phyloP scores from a whole-genome alignment of 2,888 invertebrate genomes.

The Plusia festucae region DNA sequence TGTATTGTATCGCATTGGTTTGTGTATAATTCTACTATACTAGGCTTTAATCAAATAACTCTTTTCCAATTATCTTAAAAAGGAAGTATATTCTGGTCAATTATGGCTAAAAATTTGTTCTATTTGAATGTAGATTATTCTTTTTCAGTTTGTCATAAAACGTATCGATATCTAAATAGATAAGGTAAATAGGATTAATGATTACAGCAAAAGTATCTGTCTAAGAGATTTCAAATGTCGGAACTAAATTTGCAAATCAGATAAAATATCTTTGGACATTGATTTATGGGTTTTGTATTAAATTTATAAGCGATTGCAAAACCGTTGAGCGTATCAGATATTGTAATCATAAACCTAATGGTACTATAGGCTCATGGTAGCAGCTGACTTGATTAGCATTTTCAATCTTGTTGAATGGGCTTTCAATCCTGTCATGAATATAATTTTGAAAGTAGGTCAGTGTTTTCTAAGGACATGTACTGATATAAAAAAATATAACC shows the following conservation, averaged over 20 bases:
- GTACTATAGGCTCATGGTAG: neutral
- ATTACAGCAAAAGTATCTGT: neutral
- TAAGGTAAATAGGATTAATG: neutral
- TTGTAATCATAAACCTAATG: slow-evolving; percentile 24
- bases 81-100: no score
- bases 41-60: no score
- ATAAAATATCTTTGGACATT: slow-evolving; percentile 24
- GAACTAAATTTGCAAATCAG: slow-evolving; percentile 15
- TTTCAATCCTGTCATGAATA: slow-evolving; percentile 2
- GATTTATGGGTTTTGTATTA: slow-evolving; percentile 22
- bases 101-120: no score
- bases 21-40: no score
- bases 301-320: slow-evolving; percentile 20
- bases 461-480: neutral
- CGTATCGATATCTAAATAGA: neutral
- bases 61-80: no score
- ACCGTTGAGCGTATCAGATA: slow-evolving; percentile 23
- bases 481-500: no score
- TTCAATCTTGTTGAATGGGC: slow-evolving; percentile 4
- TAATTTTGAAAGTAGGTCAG: neutral
- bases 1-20: no score
- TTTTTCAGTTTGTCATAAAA: neutral
- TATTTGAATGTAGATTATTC: no score
- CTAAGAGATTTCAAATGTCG: slow-evolving; percentile 6
- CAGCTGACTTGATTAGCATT: slow-evolving; percentile 1